Evolutionary conservation across 2,797 vertebrate genomes (phyloP).

Genomic region (Craterocephalus amniculus): DNA sequence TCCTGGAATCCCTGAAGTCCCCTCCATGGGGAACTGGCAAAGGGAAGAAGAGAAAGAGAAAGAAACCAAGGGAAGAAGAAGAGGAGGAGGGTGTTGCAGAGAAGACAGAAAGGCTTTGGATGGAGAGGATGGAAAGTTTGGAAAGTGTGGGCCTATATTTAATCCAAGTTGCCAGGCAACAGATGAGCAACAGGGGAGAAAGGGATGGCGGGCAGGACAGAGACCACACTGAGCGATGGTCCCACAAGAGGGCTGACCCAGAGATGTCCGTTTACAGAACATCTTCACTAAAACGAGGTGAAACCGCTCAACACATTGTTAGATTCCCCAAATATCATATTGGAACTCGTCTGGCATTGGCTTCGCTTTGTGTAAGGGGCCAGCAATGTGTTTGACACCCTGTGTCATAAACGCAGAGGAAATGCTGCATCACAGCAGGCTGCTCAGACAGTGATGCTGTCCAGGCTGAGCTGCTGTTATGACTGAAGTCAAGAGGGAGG

Average conservation of each 20-base stretch:
- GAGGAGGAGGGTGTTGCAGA: conserved; percentile 50
- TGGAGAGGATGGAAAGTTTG: conserved; percentile 83
- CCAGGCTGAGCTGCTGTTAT: conserved; percentile 65
- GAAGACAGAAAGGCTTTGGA: conserved; percentile 75
- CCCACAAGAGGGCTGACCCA: conserved; percentile 49
- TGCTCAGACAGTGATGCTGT: conserved; percentile 75
- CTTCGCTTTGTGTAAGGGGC: conserved; percentile 18
- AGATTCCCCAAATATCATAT: conserved; percentile 17
- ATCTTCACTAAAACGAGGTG: conserved; percentile 19
- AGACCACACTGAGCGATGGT: conserved; percentile 70
- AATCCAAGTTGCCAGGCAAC: conserved; percentile 82
- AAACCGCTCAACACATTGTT: conserved; percentile 13
- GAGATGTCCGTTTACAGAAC: conserved; percentile 17
- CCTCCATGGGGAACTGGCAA: conserved; percentile 74
- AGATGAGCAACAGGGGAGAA: conserved; percentile 74
- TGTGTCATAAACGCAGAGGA: conserved; percentile 63
- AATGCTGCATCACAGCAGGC: conserved; percentile 59
- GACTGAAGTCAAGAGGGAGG: conserved; percentile 54
- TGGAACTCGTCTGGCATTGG: not conserved
- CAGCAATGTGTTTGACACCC: conserved; percentile 50
- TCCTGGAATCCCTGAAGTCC: conserved; percentile 75
- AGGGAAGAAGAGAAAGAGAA: conserved; percentile 43
- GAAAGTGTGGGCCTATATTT: conserved; percentile 85
- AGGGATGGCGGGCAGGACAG: conserved; percentile 66
- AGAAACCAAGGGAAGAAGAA: conserved; percentile 24